Base-by-base conservation (phyloP, 2,888 invertebrate genomes). In the Drosophila neonasuta region DNA sequence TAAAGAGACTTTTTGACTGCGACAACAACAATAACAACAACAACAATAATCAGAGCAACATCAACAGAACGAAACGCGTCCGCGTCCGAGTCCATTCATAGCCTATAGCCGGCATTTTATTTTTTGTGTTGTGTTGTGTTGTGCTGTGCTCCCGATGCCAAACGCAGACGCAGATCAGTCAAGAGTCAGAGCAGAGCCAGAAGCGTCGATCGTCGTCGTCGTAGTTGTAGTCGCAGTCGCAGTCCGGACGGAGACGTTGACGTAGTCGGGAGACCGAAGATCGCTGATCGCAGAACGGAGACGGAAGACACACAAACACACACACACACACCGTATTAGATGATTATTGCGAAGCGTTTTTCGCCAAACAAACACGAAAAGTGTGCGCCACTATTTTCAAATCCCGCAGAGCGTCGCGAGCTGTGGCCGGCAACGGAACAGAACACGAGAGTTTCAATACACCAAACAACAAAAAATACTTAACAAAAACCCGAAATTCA, bases 1-100 rank as follows among this genome's bases (percentile, higher is more conserved):
- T 68, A 68, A 73, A 80, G 80, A 80, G 80, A 80, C 81, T 81
- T 75, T 70, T 72, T 68, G 83, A 81, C 86, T 76, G 63, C 80
- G 70, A 79, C 72, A 68, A 76, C 68, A 81, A 69, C 76, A 78
- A 13, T 13, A 13, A 62, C 63, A 68, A 61, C 32, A 74, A 60
- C 58, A 64, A 65, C 3, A 44, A 51, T 34, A 44, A 51, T 34
- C 55, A 59, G 44, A 61, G 24, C 24, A 24, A 24, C 24, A 56
- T 67, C 61, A 56, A 51, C 52, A 61, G 39, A 63, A 46, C 48
- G 24, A 65, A 60, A 56, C 56, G 52, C 64, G 42, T 59, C 51
- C 58, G 36, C 24, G 11, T 49, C 17, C 60, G 42, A 54, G 65
- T 76, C 74, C 83, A 86, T 86, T 80, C 81, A 81, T 78, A 70